Conservation (phyloP, 2,113 vertebrate species). For the Amazona vittata region DNA sequence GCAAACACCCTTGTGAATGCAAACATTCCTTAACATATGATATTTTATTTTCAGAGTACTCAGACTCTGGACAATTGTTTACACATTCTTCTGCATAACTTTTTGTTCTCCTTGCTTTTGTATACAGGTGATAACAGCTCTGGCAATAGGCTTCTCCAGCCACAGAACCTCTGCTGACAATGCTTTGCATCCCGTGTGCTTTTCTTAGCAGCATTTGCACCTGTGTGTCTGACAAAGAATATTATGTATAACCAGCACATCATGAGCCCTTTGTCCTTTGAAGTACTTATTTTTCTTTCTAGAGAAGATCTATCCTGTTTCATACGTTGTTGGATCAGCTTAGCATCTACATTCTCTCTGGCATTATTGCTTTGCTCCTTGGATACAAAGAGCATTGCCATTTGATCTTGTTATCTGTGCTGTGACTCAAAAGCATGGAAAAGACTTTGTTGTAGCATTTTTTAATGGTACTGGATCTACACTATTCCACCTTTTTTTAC, state of each 20-base stretch:
- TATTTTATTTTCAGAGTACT: not conserved
- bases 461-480: not conserved
- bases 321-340: not conserved
- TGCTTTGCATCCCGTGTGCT: not conserved
- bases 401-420: not conserved
- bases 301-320: not conserved
- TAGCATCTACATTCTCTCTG: not conserved
- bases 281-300: constrained; percentile 1
- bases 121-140: not conserved
- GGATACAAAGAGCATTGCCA: not conserved
- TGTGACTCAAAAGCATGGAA: not conserved
- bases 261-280: not conserved
- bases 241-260: not conserved
- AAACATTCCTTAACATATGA: not conserved
- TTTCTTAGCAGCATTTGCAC: not conserved
- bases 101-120: not conserved
- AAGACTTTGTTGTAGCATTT: not conserved
- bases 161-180: not conserved
- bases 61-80: not conserved
- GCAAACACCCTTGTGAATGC: not conserved
- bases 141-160: not conserved
- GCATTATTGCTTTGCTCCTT: not conserved
- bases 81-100: not conserved
- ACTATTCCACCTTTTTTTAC: not conserved
- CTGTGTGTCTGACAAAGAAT: not conserved